A percentile compares a stretch with the other conserved stretches of the same genome.
These are phyloP conservation scores for Stratiomys singularior DNA, from an alignment of 2,888 invertebrate genomes.

Conservation along the genomic window DNA sequence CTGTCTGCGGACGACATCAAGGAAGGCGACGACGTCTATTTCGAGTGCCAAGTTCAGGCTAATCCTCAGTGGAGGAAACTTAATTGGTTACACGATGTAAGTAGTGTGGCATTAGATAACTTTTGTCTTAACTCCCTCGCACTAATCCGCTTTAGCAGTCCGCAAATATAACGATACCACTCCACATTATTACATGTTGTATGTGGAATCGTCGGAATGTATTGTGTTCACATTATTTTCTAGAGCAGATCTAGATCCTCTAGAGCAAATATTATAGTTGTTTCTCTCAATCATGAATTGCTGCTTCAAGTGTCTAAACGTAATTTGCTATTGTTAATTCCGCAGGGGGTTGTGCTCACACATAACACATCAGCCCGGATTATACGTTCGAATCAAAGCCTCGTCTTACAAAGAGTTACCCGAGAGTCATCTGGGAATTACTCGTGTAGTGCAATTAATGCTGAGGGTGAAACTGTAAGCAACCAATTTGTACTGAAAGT, in stretches of 20 bases:
- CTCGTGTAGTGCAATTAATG: slow-evolving; percentile 83
- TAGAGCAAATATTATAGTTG: neutral
- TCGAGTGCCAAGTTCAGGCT: slow-evolving; percentile 84
- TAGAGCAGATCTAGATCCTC: neutral
- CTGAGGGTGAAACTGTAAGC: slow-evolving; percentile 82
- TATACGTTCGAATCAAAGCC: slow-evolving; percentile 85
- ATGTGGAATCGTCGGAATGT: too few relatives aligned
- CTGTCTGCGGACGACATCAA: slow-evolving; percentile 83
- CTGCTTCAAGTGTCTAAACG: slow-evolving; percentile 16
- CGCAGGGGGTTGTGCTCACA: slow-evolving; percentile 75
- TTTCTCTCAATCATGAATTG: neutral
- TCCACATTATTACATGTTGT: neutral
- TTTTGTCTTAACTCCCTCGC: neutral
- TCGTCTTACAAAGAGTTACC: slow-evolving; percentile 85
- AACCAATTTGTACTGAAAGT: slow-evolving; percentile 81
- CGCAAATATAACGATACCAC: neutral
- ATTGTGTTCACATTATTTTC: too few relatives aligned
- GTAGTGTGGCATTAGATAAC: slow-evolving; percentile 60
- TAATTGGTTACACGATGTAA: slow-evolving; percentile 83
- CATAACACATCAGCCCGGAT: slow-evolving; percentile 84
- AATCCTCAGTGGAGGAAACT: slow-evolving; percentile 81
- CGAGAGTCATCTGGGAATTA: slow-evolving; percentile 81
- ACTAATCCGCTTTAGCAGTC: neutral
- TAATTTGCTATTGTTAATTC: slow-evolving; percentile 37
- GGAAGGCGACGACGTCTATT: slow-evolving; percentile 86